Evolutionary conservation across 2,113 vertebrate species (phyloP).

Genomic region (Patagioenas fasciata): DNA sequence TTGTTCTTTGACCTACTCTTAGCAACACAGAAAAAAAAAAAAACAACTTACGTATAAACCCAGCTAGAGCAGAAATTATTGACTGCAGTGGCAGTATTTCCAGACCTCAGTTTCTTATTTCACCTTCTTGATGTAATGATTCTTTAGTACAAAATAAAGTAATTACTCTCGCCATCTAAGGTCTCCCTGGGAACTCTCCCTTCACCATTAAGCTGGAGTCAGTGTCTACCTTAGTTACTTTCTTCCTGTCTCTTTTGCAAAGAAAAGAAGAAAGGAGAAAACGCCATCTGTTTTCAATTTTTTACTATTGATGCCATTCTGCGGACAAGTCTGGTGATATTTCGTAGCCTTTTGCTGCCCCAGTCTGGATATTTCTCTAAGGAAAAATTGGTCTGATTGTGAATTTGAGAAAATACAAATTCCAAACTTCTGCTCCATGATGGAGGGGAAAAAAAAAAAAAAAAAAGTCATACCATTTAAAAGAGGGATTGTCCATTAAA

Average conservation of each 20-base stretch:
- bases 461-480: background rate
- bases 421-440: background rate
- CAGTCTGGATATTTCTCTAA: background rate
- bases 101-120: background rate
- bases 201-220: background rate
- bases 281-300: background rate
- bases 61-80: background rate
- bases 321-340: background rate
- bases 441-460: too few species aligned
- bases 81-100: background rate
- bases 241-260: background rate
- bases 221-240: background rate
- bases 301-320: background rate
- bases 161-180: background rate
- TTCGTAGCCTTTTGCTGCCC: background rate
- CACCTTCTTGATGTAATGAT: background rate
- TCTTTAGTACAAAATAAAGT: background rate
- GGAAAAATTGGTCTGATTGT: background rate
- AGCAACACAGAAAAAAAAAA: background rate
- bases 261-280: background rate
- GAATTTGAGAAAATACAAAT: background rate
- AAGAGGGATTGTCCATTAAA: background rate
- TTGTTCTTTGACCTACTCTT: background rate
- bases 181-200: background rate
- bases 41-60: background rate